Evolutionary conservation across 1,140 invertebrate genomes (phyloP), one percentile per base, ranked within the genome.

Genomic region (Caenorhabditis inopinata): DNA sequence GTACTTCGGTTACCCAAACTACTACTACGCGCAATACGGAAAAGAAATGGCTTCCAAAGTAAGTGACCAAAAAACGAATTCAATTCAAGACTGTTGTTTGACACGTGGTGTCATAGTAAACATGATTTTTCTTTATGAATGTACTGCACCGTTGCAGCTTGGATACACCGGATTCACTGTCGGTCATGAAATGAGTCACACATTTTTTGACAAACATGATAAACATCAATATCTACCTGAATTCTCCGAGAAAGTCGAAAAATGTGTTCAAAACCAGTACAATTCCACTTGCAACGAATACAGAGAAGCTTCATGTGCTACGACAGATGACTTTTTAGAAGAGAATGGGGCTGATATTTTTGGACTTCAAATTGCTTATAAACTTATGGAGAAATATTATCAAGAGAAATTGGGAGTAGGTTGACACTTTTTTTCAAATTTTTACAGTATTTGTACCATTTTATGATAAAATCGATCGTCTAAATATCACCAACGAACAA

Each of bases 261-360:
- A 68, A 2, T 68, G 58, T 38, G 58, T 68, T 5, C 58, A 68
- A 42, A 68, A 29, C 38, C 58, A 68, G 18, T 68, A 11, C 11
- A 68, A 38, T 38, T 18, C 32, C 27, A 68, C 58, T 7, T 68
- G 58, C 32, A 14, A 16, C 2, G 29, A 38, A 12, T 68, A 6
- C n/a, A 35, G 38, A 38, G 58, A 68, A 68, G 12, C n/a, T 4
- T 68, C 58, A 9, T 68, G 58, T 21, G 58, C n/a, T 3, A 38
- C 58, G 21, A 38, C 16, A 21, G 4, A 38, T 1, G 58, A 68
- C 0, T 38, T 68, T 1, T 12, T 68, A 6, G 32, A 68, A 9
- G 58, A 68, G 21, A 68, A 68, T 11, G 58, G 58, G 11, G 58
- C 58, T 9, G 58, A 68, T 42, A 68, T 68, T 38, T 68, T 68